Evolutionary conservation across 1,140 invertebrate genomes (phyloP).

Genomic region (Hylyphantes graminicola): DNA sequence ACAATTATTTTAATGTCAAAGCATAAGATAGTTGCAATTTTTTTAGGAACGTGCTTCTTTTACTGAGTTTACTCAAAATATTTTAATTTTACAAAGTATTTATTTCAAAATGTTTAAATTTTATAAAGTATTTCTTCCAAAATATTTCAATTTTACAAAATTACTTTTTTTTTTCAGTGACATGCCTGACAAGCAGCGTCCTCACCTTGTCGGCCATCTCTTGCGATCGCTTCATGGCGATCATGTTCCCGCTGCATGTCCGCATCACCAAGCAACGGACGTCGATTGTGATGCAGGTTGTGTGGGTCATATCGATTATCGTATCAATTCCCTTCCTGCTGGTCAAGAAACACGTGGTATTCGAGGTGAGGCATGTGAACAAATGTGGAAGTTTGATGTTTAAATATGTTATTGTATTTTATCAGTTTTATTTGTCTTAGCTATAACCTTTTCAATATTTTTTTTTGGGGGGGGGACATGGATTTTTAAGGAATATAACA

Average conservation of each 20-base stretch:
- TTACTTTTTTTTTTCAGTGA: slow-evolving; percentile 67
- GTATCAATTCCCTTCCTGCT: slow-evolving; percentile 68
- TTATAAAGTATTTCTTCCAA: not conserved
- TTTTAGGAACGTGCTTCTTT: too few species aligned
- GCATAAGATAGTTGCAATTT: too few species aligned
- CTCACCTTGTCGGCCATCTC: slow-evolving; percentile 70
- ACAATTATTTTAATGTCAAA: too few species aligned
- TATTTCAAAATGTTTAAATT: not conserved
- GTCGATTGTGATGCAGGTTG: slow-evolving; percentile 65
- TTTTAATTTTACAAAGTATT: not conserved
- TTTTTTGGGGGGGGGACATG: too few species aligned
- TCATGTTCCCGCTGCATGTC: slow-evolving; percentile 69
- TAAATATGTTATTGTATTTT: too few species aligned
- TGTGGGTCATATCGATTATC: slow-evolving; percentile 68
- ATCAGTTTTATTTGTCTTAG: too few species aligned
- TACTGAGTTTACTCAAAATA: not conserved
- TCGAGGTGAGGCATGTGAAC: not conserved
- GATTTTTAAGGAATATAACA: too few species aligned
- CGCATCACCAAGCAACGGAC: slow-evolving; percentile 68
- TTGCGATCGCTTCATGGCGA: slow-evolving; percentile 70
- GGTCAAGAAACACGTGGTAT: slow-evolving; percentile 63
- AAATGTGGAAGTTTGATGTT: too few species aligned
- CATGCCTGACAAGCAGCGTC: slow-evolving; percentile 69
- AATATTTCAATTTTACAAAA: not conserved
- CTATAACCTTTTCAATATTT: too few species aligned